Evolutionary conservation across 35 echinoderm and acorn worm genomes (phyloP).

Genomic region (Lytechinus pictus): DNA sequence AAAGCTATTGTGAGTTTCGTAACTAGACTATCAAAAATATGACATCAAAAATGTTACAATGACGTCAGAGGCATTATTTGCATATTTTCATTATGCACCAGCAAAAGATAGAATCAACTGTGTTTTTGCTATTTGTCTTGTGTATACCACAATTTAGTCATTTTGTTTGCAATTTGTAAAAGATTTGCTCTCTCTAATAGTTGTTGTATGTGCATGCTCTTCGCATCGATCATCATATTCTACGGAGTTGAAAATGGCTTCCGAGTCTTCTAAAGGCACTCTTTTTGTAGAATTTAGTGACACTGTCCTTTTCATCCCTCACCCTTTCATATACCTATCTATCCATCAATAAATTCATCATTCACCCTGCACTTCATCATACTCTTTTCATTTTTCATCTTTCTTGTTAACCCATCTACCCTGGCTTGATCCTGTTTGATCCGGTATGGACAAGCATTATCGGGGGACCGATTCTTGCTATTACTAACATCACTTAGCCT

Average conservation of each 20-base stretch:
- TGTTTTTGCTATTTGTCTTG: background rate
- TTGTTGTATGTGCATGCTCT: background rate
- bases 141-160: background rate
- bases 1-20: background rate
- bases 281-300: background rate
- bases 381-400: conserved; percentile 22
- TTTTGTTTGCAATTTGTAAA: background rate
- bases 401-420: conserved; percentile 32
- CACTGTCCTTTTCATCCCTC: background rate
- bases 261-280: background rate
- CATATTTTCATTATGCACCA: background rate
- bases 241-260: background rate
- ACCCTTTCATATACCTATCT: background rate
- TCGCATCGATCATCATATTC: background rate
- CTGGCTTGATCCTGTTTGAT: background rate
- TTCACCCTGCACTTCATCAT: background rate
- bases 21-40: background rate
- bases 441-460: background rate
- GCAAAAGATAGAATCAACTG: background rate
- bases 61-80: conserved; percentile 2
- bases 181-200: background rate
- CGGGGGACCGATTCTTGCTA: background rate
- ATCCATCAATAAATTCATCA: background rate
- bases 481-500: background rate
- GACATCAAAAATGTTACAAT: conserved; percentile 13